Base-by-base conservation (phyloP, 2,797 vertebrate species). In the Bovichtus diacanthus region DNA sequence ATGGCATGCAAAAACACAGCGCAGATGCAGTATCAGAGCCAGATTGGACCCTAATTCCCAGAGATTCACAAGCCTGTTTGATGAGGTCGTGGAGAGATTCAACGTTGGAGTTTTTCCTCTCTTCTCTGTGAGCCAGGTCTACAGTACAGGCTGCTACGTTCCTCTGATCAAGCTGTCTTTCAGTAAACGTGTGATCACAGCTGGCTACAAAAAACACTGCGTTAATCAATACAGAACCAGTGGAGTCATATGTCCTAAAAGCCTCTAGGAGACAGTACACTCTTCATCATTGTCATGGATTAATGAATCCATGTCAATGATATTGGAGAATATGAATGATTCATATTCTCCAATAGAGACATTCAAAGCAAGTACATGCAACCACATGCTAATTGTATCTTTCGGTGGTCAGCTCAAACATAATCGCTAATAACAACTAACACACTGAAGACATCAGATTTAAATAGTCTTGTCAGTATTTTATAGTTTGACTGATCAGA, bases 1-100 rank as follows among this genome's bases (percentile, higher is more conserved):
- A 59, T 80, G 87, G 88, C 88, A 86, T 82, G 87, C 87, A 85
- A 87, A 92, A 92, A 92, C 89, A 92, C 80, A 60, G 74, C 31
- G 36, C 92, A 91, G 83, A 91, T 89, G 87, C 56, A 50, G 71
- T 80, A 60, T 39, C 61, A 51, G 60, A 84, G 50, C 36, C 72
- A 79, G 65, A 81, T 56, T 79, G 72, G 72, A 84, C 50, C 38
- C 83, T 74, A 76, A 66, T 86, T 89, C 71, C 65, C 82, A 88
- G 38, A 78, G 51, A 75, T 82, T 84, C 60, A 62, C 11, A 2
- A 76, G 63, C 1, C 51, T 58, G 51, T 87, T 87, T 85, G 76
- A 92, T 90, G 76, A 81, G 70, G 54, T 59, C 34, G 58, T 25
- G 50, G 39, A 71, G 61, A 56, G 53, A 74, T 70, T 76, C 64